Base-by-base conservation (phyloP, 2,888 invertebrate species). In the Melanotus villosus region DNA sequence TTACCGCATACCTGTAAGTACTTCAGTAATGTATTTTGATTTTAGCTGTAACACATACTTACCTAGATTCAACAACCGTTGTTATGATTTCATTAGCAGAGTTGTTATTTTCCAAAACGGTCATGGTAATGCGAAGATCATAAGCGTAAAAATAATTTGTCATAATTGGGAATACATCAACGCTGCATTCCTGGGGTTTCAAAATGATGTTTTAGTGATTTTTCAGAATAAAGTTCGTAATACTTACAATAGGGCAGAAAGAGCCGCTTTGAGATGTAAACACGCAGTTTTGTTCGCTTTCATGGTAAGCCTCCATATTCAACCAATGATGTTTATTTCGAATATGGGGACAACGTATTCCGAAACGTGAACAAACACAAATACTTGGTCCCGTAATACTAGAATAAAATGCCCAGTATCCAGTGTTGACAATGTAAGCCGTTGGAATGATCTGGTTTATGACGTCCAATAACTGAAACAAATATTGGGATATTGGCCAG, bases 351-450 rank as follows among this genome's bases (percentile, higher is more conserved):
- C 79, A 79, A 7, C 68, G 65, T 0, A 78, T 43, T 5, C 76
- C 78, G 54, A 75, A 80, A 36, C 77, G 70, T 2, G 72, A 74
- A 58, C 80, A 80, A 62, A 77, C 59, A 54, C 80, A 80, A 10
- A 80, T 47, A 12, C 72, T 57, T 38, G 77, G 18, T 10, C 50
- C 52, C 5, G 12, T 12, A 12, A 38, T 38, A 2, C 34, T 30
- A 0, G 58, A 30, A 54, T 75, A 80, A 18, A 77, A 78, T 6
- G 77, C 73, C 80, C 80, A 80, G 47, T 79, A 80, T 1, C 77
- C 77, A 1, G 79, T 80, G 36, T 77, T 77, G 14, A 79, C 58
- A 0, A 79, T 73, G 50, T 76, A 78, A 4, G 77, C 79, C 6
- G 79, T 77, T 5, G 77, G 76, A 10, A 80, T 58, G 10, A 75